These are phyloP conservation scores for Meganola albula DNA, from an alignment of 2,888 invertebrate genomes.

Conservation along the genomic window DNA sequence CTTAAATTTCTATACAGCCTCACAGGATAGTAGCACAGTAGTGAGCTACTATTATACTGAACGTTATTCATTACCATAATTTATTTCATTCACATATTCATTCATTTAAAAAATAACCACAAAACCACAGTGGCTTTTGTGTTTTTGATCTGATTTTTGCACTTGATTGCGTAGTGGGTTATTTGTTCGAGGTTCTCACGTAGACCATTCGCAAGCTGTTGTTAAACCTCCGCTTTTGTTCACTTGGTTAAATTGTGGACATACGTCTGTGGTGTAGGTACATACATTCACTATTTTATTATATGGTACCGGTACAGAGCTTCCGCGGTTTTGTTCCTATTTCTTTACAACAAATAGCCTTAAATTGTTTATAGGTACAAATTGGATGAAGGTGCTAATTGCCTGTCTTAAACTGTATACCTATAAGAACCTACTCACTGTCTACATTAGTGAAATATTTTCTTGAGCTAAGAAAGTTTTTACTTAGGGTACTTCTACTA, in stretches of 20 bases:
- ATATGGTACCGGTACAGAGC: no score
- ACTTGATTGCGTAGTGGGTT: slow-evolving; percentile 18
- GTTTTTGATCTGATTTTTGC: slow-evolving; percentile 56
- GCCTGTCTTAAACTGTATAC: no score
- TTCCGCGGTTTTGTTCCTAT: no score
- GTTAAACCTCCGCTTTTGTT: slow-evolving; percentile 23
- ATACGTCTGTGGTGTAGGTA: slow-evolving; percentile 1
- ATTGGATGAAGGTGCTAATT: no score
- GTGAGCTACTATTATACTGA: slow-evolving; percentile 22
- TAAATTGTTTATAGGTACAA: no score
- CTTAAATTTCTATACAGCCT: slow-evolving; percentile 14
- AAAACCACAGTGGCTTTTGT: slow-evolving; percentile 54
- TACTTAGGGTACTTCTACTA: no score
- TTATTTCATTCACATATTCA: slow-evolving; percentile 29
- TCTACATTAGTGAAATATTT: no score
- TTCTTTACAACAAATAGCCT: no score
- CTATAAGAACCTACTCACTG: no score
- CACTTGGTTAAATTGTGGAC: slow-evolving; percentile 8
- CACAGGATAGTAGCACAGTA: slow-evolving; percentile 25
- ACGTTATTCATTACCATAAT: slow-evolving; percentile 30
- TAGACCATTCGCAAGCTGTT: slow-evolving; percentile 27
- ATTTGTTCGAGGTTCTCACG: slow-evolving; percentile 27
- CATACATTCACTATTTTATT: slow-evolving; percentile 5
- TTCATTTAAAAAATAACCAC: slow-evolving; percentile 44
- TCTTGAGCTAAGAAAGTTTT: no score